Percentiles rank a stretch among this genome's conserved stretches.
These are phyloP conservation scores for Sylvicola cinctus DNA, from an alignment of 2,888 invertebrate species.

Conservation along the genomic window DNA sequence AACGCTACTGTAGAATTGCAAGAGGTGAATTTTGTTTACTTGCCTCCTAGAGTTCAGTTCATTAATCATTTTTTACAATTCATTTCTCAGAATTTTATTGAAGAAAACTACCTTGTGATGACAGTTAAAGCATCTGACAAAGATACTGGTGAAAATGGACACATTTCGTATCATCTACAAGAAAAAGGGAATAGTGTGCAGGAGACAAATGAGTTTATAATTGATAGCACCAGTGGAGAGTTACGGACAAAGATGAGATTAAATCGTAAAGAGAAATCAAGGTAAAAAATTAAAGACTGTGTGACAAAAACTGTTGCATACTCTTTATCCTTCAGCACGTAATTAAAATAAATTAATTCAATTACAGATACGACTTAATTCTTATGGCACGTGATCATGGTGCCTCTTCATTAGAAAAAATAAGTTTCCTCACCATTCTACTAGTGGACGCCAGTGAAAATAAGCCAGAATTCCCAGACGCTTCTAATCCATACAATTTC, in stretches of 20 bases:
- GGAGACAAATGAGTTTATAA: slow-evolving; percentile 62
- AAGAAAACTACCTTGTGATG: slow-evolving; percentile 54
- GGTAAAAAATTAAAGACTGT: slow-evolving; percentile 13
- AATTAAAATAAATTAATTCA: not conserved
- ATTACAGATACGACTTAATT: slow-evolving; percentile 34
- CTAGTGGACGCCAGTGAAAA: slow-evolving; percentile 68
- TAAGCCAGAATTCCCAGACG: slow-evolving; percentile 49
- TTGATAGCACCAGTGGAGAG: slow-evolving; percentile 61
- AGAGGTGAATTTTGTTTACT: slow-evolving; percentile 48
- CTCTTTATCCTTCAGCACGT: not conserved
- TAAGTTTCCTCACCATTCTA: slow-evolving; percentile 51
- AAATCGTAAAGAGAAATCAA: slow-evolving; percentile 51
- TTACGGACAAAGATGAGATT: slow-evolving; percentile 56
- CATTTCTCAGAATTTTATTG: slow-evolving; percentile 43
- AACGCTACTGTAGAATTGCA: slow-evolving; percentile 64
- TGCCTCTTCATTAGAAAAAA: slow-evolving; percentile 56
- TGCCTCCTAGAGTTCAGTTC: not conserved
- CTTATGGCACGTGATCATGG: slow-evolving; percentile 71
- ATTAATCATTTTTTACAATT: slow-evolving; percentile 1
- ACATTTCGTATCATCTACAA: slow-evolving; percentile 65
- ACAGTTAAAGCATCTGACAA: slow-evolving; percentile 65
- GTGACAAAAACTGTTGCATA: not conserved
- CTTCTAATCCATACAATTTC: slow-evolving; percentile 42
- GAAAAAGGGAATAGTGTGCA: slow-evolving; percentile 44
- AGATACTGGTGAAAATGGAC: slow-evolving; percentile 66